Evolutionary conservation across 2,888 invertebrate species (phyloP), one percentile per base, ranked within the genome.

Genomic region (Strigamia maritima): DNA sequence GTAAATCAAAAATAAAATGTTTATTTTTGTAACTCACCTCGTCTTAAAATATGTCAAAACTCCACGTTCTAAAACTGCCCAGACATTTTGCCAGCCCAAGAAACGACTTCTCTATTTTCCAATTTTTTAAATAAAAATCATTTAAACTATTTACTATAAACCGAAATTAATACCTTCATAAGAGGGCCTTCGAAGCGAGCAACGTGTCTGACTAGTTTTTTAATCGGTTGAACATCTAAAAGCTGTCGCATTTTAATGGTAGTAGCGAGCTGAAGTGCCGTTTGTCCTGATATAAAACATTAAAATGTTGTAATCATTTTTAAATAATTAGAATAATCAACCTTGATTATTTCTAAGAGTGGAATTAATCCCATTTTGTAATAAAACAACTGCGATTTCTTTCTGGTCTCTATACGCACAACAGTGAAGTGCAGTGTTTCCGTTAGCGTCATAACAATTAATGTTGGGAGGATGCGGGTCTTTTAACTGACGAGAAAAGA

Each of bases 31-130:
- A n/a, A 76, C 79, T 79, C 81, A 86, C 86, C 86, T 85, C 79
- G 84, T 85, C 76, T 81, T 83, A 81, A 86, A 86, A 86, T 90
- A 90, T 0, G 90, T 88, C 0, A 91, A 85, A 2, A 91, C 91
- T 2, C 92, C 91, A 81, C 91, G 88, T 82, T 91, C 91, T 0
- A 91, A 84, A 0, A 91, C 90, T 40, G 89, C 90, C 91, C 91
- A 92, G 75, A 90, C 87, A 1, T 89, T 88, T 82, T 90, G 89
- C 90, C 90, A 91, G 12, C 91, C 91, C 0, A 91, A 85, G 83
- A 92, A 90, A 49, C 90, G 84, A 0, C 90, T 89, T 79, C 90
- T 86, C 86, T 86, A 81, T 26, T n/a, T n/a, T 49, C n/a, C 16
- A 76, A 76, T 81, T 35, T 44, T 2, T 74, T 3, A 82, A 79